A percentile compares a stretch with the other conserved stretches of the same genome.
Evolutionary conservation across 2,888 invertebrate species (phyloP).

Genomic region (Rhamnusium bicolor): DNA sequence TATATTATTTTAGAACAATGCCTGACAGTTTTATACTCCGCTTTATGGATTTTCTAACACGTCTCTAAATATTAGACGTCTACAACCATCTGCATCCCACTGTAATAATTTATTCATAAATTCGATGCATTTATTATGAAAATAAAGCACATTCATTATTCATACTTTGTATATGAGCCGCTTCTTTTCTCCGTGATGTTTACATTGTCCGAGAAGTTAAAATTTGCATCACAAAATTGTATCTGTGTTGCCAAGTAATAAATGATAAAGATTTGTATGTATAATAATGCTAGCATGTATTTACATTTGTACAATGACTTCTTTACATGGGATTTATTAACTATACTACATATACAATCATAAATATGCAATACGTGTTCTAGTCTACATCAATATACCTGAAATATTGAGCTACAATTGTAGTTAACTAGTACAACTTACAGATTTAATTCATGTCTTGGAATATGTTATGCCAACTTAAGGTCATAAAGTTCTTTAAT

Average conservation of each 20-base stretch:
- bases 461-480: conserved; percentile 24
- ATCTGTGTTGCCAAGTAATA: conserved; percentile 58
- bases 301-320: conserved; percentile 62
- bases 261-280: conserved; percentile 62
- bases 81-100: conserved; percentile 15
- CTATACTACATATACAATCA: conserved; percentile 45
- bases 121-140: conserved; percentile 63
- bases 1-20: neutral
- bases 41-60: neutral
- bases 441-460: conserved; percentile 41
- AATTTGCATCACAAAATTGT: conserved; percentile 63
- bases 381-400: conserved; percentile 44
- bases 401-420: conserved; percentile 50
- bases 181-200: conserved; percentile 56
- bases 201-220: conserved; percentile 60
- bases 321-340: conserved; percentile 61
- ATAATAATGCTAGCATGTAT: conserved; percentile 57
- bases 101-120: conserved; percentile 62
- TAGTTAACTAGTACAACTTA: conserved; percentile 45
- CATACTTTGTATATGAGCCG: conserved; percentile 58
- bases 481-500: conserved; percentile 32
- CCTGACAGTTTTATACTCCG: neutral
- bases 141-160: conserved; percentile 61
- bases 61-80: neutral
- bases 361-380: conserved; percentile 50